Conservation (phyloP, 2,797 vertebrate species). For the Artibeus jamaicensis region DNA sequence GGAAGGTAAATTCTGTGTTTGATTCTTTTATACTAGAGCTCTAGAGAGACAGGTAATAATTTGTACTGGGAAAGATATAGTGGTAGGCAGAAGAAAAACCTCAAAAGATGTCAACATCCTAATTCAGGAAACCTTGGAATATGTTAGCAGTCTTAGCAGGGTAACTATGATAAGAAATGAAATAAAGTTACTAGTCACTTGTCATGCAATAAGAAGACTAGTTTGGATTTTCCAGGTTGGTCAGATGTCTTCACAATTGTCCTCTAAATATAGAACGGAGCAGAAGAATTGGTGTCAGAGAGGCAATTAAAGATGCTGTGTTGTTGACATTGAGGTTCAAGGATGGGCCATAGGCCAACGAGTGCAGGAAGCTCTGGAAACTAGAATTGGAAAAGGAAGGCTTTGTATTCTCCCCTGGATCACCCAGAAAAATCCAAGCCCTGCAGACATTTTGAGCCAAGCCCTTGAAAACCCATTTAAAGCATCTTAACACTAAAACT, state of each 20-base stretch:
- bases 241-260: background rate
- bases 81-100: background rate
- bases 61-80: background rate
- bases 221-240: background rate
- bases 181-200: background rate
- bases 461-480: background rate
- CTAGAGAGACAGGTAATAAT: background rate
- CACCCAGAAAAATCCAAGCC: background rate
- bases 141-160: background rate
- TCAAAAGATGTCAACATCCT: background rate
- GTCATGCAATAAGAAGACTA: background rate
- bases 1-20: background rate
- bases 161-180: background rate
- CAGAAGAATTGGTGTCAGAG: background rate
- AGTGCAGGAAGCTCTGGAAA: background rate
- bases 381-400: background rate
- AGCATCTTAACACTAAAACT: background rate
- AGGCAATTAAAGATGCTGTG: background rate
- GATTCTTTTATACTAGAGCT: background rate
- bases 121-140: background rate
- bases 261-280: background rate
- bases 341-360: background rate
- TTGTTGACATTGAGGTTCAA: background rate
- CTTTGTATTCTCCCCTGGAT: background rate
- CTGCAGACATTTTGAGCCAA: background rate